Conservation (phyloP, 2,888 invertebrate species). For the Stratiomys singularior region DNA sequence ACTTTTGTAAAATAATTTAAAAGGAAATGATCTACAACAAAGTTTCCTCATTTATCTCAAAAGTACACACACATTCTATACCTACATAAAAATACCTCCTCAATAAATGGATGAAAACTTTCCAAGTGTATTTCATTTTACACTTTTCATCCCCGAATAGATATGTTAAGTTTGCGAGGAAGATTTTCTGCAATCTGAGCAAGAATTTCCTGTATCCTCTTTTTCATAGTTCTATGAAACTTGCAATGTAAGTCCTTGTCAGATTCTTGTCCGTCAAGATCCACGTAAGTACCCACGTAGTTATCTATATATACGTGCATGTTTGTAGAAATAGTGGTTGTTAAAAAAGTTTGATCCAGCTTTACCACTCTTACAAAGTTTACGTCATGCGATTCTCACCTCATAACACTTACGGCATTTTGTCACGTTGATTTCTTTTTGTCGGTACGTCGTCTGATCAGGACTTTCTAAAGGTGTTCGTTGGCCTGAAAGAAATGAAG, state of each 20-base stretch:
- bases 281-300: background rate
- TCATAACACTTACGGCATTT: background rate
- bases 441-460: background rate
- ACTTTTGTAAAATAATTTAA: no score
- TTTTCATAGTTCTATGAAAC: background rate
- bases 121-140: constrained; percentile 19
- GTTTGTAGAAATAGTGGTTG: background rate
- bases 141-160: constrained; percentile 25
- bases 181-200: constrained; percentile 10
- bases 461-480: background rate
- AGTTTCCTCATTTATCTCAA: no score
- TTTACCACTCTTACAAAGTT: constrained; percentile 8
- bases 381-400: constrained; percentile 37
- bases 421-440: background rate
- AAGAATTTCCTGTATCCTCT: background rate
- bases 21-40: no score
- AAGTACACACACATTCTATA: no score
- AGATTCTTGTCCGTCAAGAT: background rate
- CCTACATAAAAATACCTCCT: no score
- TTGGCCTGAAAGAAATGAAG: background rate
- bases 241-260: background rate
- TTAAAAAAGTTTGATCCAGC: constrained; percentile 12
- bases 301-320: no score
- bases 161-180: constrained; percentile 2
- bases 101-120: constrained; percentile 9